phyloP scores from a whole-genome alignment of 1,140 invertebrate species.

The Meloidogyne hapla region DNA sequence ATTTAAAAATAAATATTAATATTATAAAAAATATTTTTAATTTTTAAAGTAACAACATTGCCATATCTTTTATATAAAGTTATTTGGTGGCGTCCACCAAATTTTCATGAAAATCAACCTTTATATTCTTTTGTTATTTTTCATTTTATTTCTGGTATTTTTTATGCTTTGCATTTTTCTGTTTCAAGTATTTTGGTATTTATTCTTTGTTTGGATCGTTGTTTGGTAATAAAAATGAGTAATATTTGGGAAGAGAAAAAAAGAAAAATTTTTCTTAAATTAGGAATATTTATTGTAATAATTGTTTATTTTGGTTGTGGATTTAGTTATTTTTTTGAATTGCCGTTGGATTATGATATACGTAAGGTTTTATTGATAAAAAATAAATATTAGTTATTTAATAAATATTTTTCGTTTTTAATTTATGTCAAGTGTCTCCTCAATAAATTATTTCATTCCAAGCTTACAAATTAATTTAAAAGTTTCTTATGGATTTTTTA shows the following conservation, averaged over 20 bases:
- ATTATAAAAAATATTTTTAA: too few species aligned
- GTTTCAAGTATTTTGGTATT: conserved; percentile 4
- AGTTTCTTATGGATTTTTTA: too few species aligned
- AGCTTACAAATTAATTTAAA: too few species aligned
- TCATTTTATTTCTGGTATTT: background rate
- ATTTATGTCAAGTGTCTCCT: too few species aligned
- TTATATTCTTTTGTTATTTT: background rate
- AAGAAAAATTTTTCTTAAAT: background rate
- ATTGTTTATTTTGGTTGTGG: conserved; percentile 7
- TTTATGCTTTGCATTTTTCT: background rate
- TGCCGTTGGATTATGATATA: background rate
- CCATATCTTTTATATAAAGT: too few species aligned
- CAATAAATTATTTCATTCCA: too few species aligned
- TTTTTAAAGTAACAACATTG: too few species aligned
- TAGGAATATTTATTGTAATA: background rate
- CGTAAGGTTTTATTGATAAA: background rate
- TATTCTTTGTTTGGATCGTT: conserved; percentile 7
- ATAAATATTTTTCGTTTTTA: too few species aligned
- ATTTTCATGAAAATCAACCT: background rate
- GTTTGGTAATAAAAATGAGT: background rate
- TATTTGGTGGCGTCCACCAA: background rate
- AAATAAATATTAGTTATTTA: too few species aligned
- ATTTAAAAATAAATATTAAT: background rate
- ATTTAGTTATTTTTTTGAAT: background rate
- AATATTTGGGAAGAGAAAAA: background rate